phyloP scores from a whole-genome alignment of 2,888 invertebrate genomes.

The Macaria liturata region DNA sequence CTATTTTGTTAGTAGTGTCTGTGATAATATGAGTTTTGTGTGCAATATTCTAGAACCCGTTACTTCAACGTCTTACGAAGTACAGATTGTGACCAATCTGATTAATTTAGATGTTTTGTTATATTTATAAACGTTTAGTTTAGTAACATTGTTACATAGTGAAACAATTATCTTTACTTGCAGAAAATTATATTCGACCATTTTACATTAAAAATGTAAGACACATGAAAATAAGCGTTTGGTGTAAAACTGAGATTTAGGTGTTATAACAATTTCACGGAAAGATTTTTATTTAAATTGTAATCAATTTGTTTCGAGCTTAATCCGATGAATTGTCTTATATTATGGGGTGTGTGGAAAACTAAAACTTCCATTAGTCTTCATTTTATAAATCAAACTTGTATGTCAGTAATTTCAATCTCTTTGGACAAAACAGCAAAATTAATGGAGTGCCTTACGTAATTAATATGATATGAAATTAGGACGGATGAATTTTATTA shows the following conservation, averaged over 20 bases:
- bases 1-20: constrained; percentile 36
- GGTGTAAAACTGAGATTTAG: too few relatives aligned
- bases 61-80: constrained; percentile 22
- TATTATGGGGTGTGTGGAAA: constrained; percentile 57
- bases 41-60: constrained; percentile 34
- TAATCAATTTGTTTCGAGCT: constrained; percentile 45
- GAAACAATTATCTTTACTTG: constrained; percentile 4
- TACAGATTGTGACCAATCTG: constrained; percentile 1
- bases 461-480: constrained; percentile 81
- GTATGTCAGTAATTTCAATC: constrained; percentile 66
- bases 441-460: constrained; percentile 84
- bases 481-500: constrained; percentile 80
- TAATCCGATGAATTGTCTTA: constrained; percentile 44
- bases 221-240: not conserved
- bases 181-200: not conserved
- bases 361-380: constrained; percentile 75
- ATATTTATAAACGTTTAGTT: constrained; percentile 6
- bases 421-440: constrained; percentile 77
- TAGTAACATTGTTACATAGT: constrained; percentile 4
- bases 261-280: too few relatives aligned
- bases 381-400: constrained; percentile 64
- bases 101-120: constrained; percentile 5
- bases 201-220: constrained; percentile 9
- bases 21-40: constrained; percentile 37
- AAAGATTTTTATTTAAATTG: too few relatives aligned